These are phyloP conservation scores for Rhynchonema sp. DNA, from an alignment of 2,888 invertebrate species.

Conservation along the genomic window DNA sequence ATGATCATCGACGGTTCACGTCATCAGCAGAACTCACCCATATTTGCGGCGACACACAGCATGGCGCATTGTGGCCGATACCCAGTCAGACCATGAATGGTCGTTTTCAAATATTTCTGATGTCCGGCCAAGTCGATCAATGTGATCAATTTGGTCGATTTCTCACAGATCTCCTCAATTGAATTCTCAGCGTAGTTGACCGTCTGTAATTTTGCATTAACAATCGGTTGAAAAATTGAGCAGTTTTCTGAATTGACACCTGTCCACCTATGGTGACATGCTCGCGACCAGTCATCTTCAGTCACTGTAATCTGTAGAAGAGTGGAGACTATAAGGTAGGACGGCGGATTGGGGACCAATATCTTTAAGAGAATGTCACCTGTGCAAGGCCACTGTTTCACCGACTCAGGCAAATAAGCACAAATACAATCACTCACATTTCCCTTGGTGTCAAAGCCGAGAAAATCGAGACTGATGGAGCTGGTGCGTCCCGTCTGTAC, in stretches of 20 bases:
- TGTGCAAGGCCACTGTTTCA: too few species aligned
- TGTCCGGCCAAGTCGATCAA: slow-evolving; percentile 91
- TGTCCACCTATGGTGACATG: too few species aligned
- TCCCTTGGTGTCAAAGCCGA: slow-evolving; percentile 58
- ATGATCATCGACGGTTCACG: background rate
- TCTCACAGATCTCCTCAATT: slow-evolving; percentile 76
- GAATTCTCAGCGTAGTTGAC: slow-evolving; percentile 50
- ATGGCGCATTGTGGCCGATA: slow-evolving; percentile 78
- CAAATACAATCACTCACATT: slow-evolving; percentile 12
- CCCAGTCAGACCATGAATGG: slow-evolving; percentile 76
- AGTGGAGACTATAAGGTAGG: too few species aligned
- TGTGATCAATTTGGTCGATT: slow-evolving; percentile 74
- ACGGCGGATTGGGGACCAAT: too few species aligned
- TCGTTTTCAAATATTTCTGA: slow-evolving; percentile 80
- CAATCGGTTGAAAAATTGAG: background rate
- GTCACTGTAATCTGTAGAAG: too few species aligned
- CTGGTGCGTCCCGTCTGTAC: slow-evolving; percentile 82
- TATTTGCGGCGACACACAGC: slow-evolving; percentile 41
- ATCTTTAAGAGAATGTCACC: too few species aligned
- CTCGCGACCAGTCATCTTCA: too few species aligned
- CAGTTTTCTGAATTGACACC: too few species aligned
- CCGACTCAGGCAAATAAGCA: too few species aligned
- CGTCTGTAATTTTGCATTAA: slow-evolving; percentile 1
- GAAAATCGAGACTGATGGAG: slow-evolving; percentile 63
- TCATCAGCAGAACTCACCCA: slow-evolving; percentile 15